phyloP scores from a whole-genome alignment of 1,140 invertebrate species.

The Megalopta genalis region DNA sequence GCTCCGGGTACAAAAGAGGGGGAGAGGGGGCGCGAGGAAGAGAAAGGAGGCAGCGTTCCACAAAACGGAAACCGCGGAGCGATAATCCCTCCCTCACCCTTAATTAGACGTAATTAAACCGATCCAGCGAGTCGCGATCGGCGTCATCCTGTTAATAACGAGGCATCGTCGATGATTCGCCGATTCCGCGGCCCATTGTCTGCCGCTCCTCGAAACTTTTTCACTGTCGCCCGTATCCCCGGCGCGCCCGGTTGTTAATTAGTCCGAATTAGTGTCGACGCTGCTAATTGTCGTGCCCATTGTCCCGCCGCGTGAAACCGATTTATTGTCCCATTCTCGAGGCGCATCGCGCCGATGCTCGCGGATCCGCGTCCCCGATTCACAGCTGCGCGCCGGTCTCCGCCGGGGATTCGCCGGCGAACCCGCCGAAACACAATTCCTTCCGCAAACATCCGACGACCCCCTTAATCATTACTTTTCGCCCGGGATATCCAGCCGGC shows the following conservation, averaged over 20 bases:
- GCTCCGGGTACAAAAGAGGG: background rate
- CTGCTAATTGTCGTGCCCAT: constrained; percentile 60
- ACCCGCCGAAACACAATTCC: constrained; percentile 26
- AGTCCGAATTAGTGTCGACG: constrained; percentile 61
- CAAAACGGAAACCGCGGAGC: constrained; percentile 22
- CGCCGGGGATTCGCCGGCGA: constrained; percentile 37
- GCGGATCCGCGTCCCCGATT: constrained; percentile 40
- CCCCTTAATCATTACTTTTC: constrained; percentile 38
- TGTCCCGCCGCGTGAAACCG: constrained; percentile 59
- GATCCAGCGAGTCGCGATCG: constrained; percentile 34
- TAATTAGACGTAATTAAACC: constrained; percentile 66
- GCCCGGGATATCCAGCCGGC: too few species aligned
- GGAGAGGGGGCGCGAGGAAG: background rate
- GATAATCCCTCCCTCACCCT: constrained; percentile 43
- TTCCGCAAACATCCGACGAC: background rate
- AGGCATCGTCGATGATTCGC: constrained; percentile 52
- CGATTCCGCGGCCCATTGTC: constrained; percentile 51
- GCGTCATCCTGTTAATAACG: constrained; percentile 60
- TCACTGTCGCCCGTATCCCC: constrained; percentile 29
- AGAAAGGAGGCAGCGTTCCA: constrained; percentile 30
- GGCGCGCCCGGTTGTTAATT: constrained; percentile 51
- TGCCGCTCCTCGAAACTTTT: constrained; percentile 52
- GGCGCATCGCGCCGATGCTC: background rate
- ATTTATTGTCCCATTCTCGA: constrained; percentile 57
- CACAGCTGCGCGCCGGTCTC: constrained; percentile 20